Evolutionary conservation across 2,888 invertebrate genomes (phyloP).

Genomic region (Meta bourneti): DNA sequence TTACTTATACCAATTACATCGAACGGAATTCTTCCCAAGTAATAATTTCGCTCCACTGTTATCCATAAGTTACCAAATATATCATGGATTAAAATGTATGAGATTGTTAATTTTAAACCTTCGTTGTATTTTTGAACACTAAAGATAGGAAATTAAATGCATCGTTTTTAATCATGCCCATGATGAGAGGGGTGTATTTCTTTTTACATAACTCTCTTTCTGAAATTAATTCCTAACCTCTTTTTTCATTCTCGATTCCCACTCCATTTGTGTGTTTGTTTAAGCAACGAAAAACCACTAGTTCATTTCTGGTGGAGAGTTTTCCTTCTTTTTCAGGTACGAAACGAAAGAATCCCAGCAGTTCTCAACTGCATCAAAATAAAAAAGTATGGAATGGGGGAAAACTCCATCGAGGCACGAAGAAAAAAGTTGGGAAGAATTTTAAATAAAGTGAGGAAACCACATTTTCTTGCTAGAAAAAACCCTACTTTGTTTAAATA

Average conservation of each 20-base stretch:
- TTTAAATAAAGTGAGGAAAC: not conserved
- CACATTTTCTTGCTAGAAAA: not conserved
- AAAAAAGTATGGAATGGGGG: not conserved
- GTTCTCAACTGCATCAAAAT: not conserved
- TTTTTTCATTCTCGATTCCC: not conserved
- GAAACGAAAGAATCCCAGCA: not conserved
- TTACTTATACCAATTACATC: not conserved
- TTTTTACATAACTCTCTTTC: not conserved
- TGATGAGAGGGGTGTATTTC: not conserved
- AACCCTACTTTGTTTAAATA: not conserved
- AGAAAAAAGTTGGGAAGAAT: not conserved
- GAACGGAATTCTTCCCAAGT: not conserved
- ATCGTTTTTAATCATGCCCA: not conserved
- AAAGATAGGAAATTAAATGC: not conserved
- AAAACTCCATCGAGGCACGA: not conserved
- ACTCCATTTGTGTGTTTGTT: not conserved
- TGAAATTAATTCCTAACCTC: not conserved
- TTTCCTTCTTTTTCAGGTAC: not conserved
- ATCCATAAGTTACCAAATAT: no score
- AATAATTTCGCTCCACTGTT: not conserved
- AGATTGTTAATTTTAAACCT: not conserved
- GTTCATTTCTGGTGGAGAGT: not conserved
- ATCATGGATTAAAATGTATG: no score
- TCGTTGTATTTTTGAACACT: not conserved
- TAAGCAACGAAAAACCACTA: not conserved